A percentile compares a stretch with the other conserved stretches of the same genome.
These are phyloP conservation scores for Australoheros scitulus DNA, from an alignment of 2,113 vertebrate genomes.

Conservation along the genomic window DNA sequence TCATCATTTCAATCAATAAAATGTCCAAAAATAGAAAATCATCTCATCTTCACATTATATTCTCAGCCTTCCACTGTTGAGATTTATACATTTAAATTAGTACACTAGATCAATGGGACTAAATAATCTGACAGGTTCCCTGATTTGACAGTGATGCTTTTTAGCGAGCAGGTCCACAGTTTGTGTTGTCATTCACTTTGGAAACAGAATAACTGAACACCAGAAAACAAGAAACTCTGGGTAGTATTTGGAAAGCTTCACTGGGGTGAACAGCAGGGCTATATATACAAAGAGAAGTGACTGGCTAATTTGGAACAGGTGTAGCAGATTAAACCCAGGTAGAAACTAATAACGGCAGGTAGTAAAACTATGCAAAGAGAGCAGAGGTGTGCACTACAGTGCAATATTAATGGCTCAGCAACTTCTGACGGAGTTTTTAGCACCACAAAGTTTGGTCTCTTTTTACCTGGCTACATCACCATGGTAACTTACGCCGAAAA, in stretches of 20 bases:
- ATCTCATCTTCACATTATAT: not conserved
- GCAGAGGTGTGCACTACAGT: not conserved
- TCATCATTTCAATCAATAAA: not conserved
- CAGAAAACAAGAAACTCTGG: not conserved
- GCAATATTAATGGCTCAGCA: not conserved
- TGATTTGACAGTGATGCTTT: not conserved
- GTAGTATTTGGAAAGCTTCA: accelerated
- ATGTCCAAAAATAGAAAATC: not conserved
- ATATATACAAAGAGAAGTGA: not conserved
- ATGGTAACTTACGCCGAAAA: not conserved
- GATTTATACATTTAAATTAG: not conserved
- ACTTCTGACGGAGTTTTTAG: not conserved
- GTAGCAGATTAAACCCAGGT: not conserved
- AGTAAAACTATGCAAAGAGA: not conserved
- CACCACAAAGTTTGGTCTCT: not conserved
- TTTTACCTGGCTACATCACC: not conserved
- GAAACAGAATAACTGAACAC: too few species aligned
- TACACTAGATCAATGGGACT: not conserved
- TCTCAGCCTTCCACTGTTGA: not conserved
- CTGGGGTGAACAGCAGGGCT: not conserved
- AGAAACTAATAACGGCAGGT: not conserved
- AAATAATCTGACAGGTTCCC: not conserved
- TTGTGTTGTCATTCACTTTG: not conserved
- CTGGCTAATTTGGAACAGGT: not conserved
- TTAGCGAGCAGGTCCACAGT: not conserved